Conservation (phyloP, 2,113 vertebrate species). For the Larimichthys polyactis region DNA sequence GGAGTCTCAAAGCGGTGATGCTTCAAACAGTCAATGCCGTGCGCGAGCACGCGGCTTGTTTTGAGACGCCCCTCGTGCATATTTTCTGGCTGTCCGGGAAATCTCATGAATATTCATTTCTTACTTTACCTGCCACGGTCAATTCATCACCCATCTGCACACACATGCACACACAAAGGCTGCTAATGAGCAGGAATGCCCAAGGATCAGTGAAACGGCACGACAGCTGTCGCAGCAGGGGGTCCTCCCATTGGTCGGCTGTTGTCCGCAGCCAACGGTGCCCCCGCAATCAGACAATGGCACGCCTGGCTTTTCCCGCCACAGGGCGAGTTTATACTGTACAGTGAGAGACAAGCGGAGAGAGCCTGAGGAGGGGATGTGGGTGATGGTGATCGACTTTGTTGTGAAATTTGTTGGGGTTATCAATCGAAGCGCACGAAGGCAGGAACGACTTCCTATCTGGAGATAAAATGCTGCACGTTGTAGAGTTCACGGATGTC, state of each 20-base stretch:
- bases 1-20: conserved; percentile 23
- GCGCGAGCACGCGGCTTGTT: conserved; percentile 45
- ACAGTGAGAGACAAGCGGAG: conserved; percentile 30
- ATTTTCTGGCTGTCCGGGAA: conserved; percentile 12
- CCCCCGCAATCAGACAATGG: conserved; percentile 66
- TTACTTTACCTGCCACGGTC: conserved; percentile 66
- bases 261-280: conserved; percentile 43
- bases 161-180: conserved; percentile 42
- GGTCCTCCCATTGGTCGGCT: conserved; percentile 61
- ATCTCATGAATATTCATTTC: conserved; percentile 64
- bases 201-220: conserved; percentile 71
- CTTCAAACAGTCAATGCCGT: conserved; percentile 5
- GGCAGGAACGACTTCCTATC: neutral
- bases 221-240: conserved; percentile 63
- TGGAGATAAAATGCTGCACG: conserved; percentile 24
- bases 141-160: conserved; percentile 55
- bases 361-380: neutral
- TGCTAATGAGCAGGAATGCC: conserved; percentile 73
- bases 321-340: conserved; percentile 46
- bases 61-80: conserved; percentile 23
- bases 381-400: neutral
- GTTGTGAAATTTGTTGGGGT: neutral
- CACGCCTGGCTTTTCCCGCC: conserved; percentile 67
- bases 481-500: neutral
- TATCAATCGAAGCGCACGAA: neutral